Evolutionary conservation across 2,888 invertebrate genomes (phyloP), one percentile per base, ranked within the genome.

Genomic region (Tillus elongatus): DNA sequence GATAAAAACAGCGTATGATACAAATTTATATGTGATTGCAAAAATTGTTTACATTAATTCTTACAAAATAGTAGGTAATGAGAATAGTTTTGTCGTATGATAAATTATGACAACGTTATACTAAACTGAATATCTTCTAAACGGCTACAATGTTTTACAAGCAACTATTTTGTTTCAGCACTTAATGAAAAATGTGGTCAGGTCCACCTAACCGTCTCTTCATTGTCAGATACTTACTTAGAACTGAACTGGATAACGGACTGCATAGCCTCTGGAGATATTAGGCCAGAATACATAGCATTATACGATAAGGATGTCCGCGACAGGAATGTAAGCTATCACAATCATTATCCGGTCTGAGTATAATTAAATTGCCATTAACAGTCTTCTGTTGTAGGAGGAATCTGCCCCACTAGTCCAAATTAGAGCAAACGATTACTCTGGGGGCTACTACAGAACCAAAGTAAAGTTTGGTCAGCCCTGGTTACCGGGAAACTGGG

Each of bases 401-500:
- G 72, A 73, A 55, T 58, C 46, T 56, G 60, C 39, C 64, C 70
- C 53, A 12, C 48, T 69, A 44, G 62, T 56, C 38, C 59, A 57
- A 49, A 61, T 47, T 26, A 69, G 58, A 43, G 46, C 57, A 1
- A 46, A 69, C 3, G 55, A 57, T 9, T 57, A 68, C 4, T 57
- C 57, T 0, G 63, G 64, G 24, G 75, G 74, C 3, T 62, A 67
- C 50, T 61, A 72, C 33, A 51, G 68, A 31, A 75, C 76, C 3
- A 66, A 68, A 42, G 61, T 74, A 14, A 67, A 73, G 4, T 67
- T 78, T 3, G 75, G 77, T 1, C 67, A 69, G 9, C 63, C 71
- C 0, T 55, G 65, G 38, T 61, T 79, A 36, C 78, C 79, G 0
- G 73, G 68, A 1, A 75, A 74, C 12, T 80, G 80, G 81, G 66